Evolutionary conservation across 37 sponge, comb jelly and placozoan species (phyloP).

Genomic region (Dysidea cf. avara): DNA sequence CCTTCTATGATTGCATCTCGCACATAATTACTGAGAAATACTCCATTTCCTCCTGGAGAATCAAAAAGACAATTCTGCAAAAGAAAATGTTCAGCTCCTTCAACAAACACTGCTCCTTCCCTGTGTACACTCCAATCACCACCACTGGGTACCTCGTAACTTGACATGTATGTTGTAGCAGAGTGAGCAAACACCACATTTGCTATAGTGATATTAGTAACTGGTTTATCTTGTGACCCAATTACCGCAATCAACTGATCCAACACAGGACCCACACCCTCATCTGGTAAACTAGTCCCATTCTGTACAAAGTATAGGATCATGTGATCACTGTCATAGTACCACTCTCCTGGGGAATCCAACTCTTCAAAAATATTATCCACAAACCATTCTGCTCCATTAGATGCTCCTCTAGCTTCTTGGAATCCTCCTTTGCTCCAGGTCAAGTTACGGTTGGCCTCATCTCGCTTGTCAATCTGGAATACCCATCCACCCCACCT

Average conservation of each 20-base stretch:
- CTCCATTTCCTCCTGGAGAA: slow-evolving; percentile 51
- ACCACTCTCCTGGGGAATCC: slow-evolving; percentile 69
- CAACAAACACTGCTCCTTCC: slow-evolving; percentile 39
- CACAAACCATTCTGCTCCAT: slow-evolving; percentile 51
- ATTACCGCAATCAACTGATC: slow-evolving; percentile 1
- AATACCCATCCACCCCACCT: slow-evolving; percentile 58
- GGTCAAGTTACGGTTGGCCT: background rate
- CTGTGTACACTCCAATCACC: slow-evolving; percentile 64
- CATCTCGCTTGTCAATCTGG: slow-evolving; percentile 21
- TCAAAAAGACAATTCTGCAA: slow-evolving; percentile 42
- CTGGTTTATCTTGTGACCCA: slow-evolving; percentile 27
- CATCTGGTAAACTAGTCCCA: slow-evolving; percentile 19
- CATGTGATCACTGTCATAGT: slow-evolving; percentile 13
- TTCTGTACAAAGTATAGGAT: slow-evolving; percentile 50
- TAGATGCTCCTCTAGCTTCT: slow-evolving; percentile 44
- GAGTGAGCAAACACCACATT: slow-evolving; percentile 51
- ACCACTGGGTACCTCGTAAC: slow-evolving; percentile 59
- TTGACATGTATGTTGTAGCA: slow-evolving; percentile 40
- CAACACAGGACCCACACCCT: slow-evolving; percentile 29
- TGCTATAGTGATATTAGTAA: slow-evolving; percentile 7
- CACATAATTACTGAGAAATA: slow-evolving; percentile 41
- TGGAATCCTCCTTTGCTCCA: slow-evolving; percentile 53
- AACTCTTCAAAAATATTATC: slow-evolving; percentile 63
- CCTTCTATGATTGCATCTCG: slow-evolving; percentile 27
- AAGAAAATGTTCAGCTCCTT: slow-evolving; percentile 31